phyloP scores from a whole-genome alignment of 2,888 invertebrate species.

The Cephus rjabovi region DNA sequence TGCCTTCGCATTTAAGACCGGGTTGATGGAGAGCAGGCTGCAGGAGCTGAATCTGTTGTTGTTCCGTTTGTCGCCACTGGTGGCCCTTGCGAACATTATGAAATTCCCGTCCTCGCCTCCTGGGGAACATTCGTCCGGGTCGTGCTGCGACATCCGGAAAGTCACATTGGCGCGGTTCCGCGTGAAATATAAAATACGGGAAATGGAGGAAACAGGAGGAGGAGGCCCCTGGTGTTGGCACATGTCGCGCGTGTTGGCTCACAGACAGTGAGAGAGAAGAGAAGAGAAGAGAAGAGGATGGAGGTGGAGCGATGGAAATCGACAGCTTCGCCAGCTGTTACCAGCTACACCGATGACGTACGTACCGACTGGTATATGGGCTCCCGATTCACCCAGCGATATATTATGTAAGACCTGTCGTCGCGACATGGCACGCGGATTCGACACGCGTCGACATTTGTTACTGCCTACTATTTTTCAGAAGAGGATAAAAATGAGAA shows the following conservation, averaged over 20 bases:
- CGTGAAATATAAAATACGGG: no score
- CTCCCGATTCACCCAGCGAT: conserved; percentile 33
- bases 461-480: neutral
- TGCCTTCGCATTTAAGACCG: conserved; percentile 89
- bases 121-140: conserved; percentile 91
- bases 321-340: conserved; percentile 26
- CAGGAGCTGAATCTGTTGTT: conserved; percentile 97
- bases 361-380: conserved; percentile 28
- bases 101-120: conserved; percentile 96
- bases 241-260: neutral
- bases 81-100: conserved; percentile 99
- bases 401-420: conserved; percentile 32
- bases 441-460: conserved; percentile 30
- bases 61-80: conserved; percentile 95
- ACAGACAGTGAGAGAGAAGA: no score
- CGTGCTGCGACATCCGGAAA: conserved; percentile 75
- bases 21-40: conserved; percentile 88
- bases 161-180: neutral
- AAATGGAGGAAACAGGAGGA: neutral
- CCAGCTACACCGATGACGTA: conserved; percentile 32
- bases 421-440: conserved; percentile 26
- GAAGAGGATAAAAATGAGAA: no score
- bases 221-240: no score
- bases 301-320: neutral
- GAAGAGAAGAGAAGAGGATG: no score